Evolutionary conservation across 2,888 invertebrate genomes (phyloP).

Genomic region (Barypeithes pellucidus): DNA sequence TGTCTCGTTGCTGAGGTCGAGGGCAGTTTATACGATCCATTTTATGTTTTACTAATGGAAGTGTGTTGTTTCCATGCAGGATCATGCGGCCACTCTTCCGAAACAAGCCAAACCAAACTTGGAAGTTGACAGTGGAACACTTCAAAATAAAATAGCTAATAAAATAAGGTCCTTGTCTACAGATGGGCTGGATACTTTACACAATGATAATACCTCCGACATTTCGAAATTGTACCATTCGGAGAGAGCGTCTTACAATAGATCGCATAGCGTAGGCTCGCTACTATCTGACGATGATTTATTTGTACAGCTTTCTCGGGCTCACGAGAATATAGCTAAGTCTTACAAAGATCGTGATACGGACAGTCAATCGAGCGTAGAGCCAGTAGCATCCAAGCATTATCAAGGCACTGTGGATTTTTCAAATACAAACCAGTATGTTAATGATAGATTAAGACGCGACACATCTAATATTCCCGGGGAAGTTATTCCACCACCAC

Average conservation of each 20-base stretch:
- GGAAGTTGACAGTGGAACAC: conserved; percentile 59
- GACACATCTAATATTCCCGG: background rate
- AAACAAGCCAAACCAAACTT: conserved; percentile 60
- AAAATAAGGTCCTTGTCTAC: conserved; percentile 38
- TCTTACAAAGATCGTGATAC: background rate
- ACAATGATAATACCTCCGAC: conserved; percentile 2
- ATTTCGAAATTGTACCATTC: conserved; percentile 4
- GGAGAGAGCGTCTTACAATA: background rate
- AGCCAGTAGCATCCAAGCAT: background rate
- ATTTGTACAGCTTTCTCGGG: conserved; percentile 12
- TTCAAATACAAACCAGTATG: background rate
- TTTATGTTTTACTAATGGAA: background rate
- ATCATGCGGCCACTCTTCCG: conserved; percentile 63
- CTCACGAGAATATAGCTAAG: background rate
- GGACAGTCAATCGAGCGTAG: background rate
- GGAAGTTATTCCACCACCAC: conserved; percentile 50
- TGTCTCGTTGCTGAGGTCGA: conserved; percentile 3
- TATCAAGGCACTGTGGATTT: background rate
- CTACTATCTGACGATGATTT: conserved; percentile 19
- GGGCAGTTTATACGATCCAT: background rate
- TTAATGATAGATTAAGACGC: background rate
- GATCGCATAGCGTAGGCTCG: conserved; percentile 36
- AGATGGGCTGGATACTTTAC: conserved; percentile 24
- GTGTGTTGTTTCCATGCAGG: conserved; percentile 37
- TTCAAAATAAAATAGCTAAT: conserved; percentile 43